phyloP scores from a whole-genome alignment of 2,888 invertebrate species.

The Cantharis nigra region DNA sequence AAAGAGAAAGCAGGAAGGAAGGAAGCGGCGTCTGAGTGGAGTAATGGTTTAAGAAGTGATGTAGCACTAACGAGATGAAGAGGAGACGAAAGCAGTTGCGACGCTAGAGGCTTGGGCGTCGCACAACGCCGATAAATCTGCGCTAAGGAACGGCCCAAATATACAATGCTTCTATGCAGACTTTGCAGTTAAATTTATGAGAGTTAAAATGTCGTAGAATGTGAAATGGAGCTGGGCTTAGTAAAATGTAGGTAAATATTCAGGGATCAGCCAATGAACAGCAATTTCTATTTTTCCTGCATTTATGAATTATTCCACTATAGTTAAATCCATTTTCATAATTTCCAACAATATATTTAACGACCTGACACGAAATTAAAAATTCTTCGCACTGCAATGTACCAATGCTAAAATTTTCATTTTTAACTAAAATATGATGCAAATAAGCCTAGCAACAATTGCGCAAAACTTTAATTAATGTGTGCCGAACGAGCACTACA shows the following conservation, averaged over 20 bases:
- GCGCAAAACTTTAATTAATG: slow-evolving; percentile 13
- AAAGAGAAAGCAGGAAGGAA: slow-evolving; percentile 31
- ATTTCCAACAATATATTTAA: neutral
- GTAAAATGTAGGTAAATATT: slow-evolving; percentile 18
- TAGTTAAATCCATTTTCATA: neutral
- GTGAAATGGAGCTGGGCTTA: slow-evolving; percentile 33
- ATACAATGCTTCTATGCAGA: slow-evolving; percentile 41
- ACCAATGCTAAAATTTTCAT: neutral
- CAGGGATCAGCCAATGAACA: neutral
- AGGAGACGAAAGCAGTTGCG: slow-evolving; percentile 36
- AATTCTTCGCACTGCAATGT: neutral
- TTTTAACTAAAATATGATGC: neutral
- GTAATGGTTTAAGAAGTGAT: slow-evolving; percentile 39
- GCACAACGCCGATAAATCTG: slow-evolving; percentile 39
- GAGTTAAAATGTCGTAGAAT: slow-evolving; percentile 38
- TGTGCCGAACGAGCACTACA: slow-evolving; percentile 9
- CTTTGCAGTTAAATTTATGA: slow-evolving; percentile 42
- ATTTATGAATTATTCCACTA: neutral
- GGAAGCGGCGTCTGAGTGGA: slow-evolving; percentile 37
- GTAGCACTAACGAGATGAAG: slow-evolving; percentile 40
- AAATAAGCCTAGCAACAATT: neutral
- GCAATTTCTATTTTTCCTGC: neutral
- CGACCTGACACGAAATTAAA: neutral
- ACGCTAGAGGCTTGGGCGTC: slow-evolving; percentile 31
- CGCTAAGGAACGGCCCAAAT: slow-evolving; percentile 40